Evolutionary conservation across 2,888 invertebrate genomes (phyloP), one percentile per base, ranked within the genome.

Genomic region (Lycaena phlaeas): DNA sequence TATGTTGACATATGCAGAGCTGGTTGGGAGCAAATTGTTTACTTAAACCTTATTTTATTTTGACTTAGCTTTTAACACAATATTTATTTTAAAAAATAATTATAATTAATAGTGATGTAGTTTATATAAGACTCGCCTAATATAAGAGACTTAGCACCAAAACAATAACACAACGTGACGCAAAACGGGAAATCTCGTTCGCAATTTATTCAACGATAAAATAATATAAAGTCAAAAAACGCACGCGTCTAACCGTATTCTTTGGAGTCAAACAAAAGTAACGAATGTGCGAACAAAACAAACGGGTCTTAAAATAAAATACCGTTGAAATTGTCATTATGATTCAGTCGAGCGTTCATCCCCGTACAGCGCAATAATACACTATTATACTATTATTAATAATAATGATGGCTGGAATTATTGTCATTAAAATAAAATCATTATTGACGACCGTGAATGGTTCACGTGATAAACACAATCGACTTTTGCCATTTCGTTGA

Each of bases 401-500:
- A 68, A 68, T 72, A 71, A 71, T 74, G 73, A 70, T 68, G 58
- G 63, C 57, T 46, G 53, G 53, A 59, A 70, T 71, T 73, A 79
- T 76, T 77, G 79, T 72, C 76, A 71, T 65, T 67, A 68, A 59
- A 61, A 59, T 56, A 63, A 57, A 62, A 66, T 73, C 72, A 71
- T 71, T 78, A 78, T 74, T 71, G 59, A 57, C 70, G 69, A 67
- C 71, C 68, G 73, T 70, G 64, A 74, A 42, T 75, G 78, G 64
- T 51, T 74, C 64, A 64, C 73, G 76, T 77, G 71, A 71, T 76
- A 64, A 79, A 71, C 60, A 82, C 78, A 81, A 82, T 82, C 68
- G 76, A 81, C 78, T 82, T 70, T 81, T 82, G 70, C 77, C 79
- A 67, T 76, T 76, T 65, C 65, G 73, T 49, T 81, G 79, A 46